A percentile compares a stretch with the other conserved stretches of the same genome.
Evolutionary conservation across 2,113 vertebrate genomes (phyloP).

Genomic region (Cyphomyrus plagiostoma): DNA sequence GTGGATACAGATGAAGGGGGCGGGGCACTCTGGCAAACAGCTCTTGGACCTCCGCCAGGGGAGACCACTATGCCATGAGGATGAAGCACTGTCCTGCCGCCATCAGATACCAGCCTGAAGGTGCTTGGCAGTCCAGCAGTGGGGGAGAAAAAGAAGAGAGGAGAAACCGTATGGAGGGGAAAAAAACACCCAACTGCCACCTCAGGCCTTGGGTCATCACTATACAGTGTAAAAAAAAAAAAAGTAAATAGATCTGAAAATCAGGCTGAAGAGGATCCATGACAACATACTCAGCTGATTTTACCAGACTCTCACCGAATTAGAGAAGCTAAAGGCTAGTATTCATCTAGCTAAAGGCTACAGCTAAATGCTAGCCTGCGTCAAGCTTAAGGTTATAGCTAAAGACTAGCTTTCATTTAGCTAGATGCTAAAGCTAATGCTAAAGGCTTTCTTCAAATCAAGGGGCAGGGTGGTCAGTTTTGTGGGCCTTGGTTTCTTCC

Average conservation of each 20-base stretch:
- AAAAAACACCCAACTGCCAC: background rate
- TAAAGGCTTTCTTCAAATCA: background rate
- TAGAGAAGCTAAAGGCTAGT: background rate
- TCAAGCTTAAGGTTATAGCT: background rate
- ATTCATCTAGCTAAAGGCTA: background rate
- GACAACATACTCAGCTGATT: background rate
- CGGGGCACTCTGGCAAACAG: constrained; percentile 45
- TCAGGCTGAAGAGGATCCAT: background rate
- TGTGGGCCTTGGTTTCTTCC: background rate
- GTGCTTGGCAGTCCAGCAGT: constrained; percentile 39
- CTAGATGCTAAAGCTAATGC: background rate
- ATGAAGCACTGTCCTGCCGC: constrained; percentile 23
- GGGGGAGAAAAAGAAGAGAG: constrained; percentile 18
- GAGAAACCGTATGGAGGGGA: background rate
- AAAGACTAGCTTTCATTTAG: background rate
- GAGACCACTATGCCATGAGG: constrained; percentile 48
- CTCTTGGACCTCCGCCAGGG: constrained; percentile 51
- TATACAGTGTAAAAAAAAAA: background rate
- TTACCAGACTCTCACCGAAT: background rate
- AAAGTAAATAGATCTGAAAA: background rate
- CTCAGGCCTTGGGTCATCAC: background rate
- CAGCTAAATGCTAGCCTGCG: background rate
- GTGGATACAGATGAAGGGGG: constrained; percentile 14
- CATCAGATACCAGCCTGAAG: constrained; percentile 44
- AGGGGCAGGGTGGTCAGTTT: background rate